These are phyloP conservation scores for Mallotus villosus DNA, from an alignment of 2,797 vertebrate genomes.

Conservation along the genomic window DNA sequence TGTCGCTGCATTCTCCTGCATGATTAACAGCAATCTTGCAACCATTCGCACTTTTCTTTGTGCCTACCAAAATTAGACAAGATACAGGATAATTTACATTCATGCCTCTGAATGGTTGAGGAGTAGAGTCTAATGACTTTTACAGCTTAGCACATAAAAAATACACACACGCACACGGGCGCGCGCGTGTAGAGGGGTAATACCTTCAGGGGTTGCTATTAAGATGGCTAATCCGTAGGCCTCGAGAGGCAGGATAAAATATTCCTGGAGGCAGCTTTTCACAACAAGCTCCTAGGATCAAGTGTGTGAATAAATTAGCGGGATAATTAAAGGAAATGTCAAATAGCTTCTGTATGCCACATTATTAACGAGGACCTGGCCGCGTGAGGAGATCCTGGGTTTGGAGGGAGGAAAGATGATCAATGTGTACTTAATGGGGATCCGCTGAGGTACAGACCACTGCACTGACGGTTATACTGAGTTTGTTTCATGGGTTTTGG, in stretches of 20 bases:
- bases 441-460: conserved; percentile 54
- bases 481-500: conserved; percentile 54
- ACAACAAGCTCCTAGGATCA: conserved; percentile 77
- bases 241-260: conserved; percentile 70
- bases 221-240: conserved; percentile 74
- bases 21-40: conserved; percentile 66
- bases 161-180: conserved; percentile 11
- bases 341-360: conserved; percentile 72
- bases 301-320: conserved; percentile 83
- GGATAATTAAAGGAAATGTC: conserved; percentile 84
- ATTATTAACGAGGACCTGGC: conserved; percentile 71
- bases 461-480: conserved; percentile 49
- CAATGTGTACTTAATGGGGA: conserved; percentile 70
- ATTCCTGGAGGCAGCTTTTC: conserved; percentile 76
- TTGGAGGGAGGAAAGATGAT: conserved; percentile 61
- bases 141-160: conserved; percentile 54
- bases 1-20: conserved; percentile 54
- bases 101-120: conserved; percentile 53
- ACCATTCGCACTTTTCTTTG: conserved; percentile 69
- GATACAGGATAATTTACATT: conserved; percentile 50
- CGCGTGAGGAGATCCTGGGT: conserved; percentile 64
- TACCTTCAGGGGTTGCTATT: conserved; percentile 73
- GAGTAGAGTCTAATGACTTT: conserved; percentile 71
- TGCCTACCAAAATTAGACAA: conserved; percentile 58
- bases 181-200: conserved; percentile 55